A percentile compares a stretch with the other conserved stretches of the same genome.
Conservation (phyloP, 2,113 vertebrate genomes). For the Willisornis vidua region DNA sequence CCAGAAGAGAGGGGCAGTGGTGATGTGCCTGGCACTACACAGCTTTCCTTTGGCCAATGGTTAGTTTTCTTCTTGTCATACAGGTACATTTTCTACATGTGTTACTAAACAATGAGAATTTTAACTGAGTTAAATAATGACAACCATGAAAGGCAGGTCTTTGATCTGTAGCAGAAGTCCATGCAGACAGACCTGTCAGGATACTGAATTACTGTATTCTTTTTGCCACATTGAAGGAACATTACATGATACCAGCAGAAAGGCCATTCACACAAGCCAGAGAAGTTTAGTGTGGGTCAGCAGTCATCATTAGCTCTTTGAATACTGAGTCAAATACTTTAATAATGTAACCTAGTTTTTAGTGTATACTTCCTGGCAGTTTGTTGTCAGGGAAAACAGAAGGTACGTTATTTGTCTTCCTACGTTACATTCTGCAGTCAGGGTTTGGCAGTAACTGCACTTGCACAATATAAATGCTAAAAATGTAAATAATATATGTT, state of each 20-base stretch:
- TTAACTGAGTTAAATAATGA: neutral
- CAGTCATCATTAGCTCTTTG: neutral
- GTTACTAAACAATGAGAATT: neutral
- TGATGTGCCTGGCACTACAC: neutral
- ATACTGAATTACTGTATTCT: neutral
- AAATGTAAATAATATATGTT: conserved; percentile 25
- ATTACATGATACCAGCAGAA: neutral
- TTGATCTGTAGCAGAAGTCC: neutral
- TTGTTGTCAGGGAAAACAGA: neutral
- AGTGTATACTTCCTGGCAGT: neutral
- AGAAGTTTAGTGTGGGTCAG: neutral
- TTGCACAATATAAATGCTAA: neutral
- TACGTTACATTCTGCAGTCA: neutral
- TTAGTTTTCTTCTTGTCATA: neutral
- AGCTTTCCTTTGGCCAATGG: neutral
- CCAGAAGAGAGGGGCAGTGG: neutral
- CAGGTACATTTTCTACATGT: neutral
- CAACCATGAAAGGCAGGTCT: neutral
- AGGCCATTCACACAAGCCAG: neutral
- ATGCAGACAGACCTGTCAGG: neutral
- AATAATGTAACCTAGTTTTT: neutral
- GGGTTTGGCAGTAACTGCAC: neutral
- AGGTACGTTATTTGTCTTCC: neutral
- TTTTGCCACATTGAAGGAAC: neutral
- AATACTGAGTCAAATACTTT: neutral